These are phyloP conservation scores for Bugula neritina DNA, from an alignment of 2,888 invertebrate species.

Conservation along the genomic window DNA sequence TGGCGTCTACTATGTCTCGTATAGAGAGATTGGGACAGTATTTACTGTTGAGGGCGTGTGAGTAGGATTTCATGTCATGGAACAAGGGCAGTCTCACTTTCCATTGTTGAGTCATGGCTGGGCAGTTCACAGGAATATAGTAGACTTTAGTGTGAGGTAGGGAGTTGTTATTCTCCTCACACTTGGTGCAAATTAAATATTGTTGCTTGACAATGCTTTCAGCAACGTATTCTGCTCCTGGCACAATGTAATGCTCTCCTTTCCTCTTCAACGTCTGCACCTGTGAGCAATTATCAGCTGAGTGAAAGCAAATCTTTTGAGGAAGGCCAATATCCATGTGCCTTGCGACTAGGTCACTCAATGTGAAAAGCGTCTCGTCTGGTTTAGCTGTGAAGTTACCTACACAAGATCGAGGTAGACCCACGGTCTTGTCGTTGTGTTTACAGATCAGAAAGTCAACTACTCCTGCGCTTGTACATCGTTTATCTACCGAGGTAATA, in stretches of 20 bases:
- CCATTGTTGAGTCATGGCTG: not conserved
- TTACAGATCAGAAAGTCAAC: slow-evolving; percentile 26
- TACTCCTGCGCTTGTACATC: slow-evolving; percentile 22
- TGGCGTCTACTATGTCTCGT: slow-evolving; percentile 4
- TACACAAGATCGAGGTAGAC: slow-evolving; percentile 7
- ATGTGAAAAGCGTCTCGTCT: slow-evolving; percentile 19
- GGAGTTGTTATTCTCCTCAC: not conserved
- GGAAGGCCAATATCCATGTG: slow-evolving; percentile 23
- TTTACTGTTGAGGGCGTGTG: not conserved
- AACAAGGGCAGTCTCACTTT: slow-evolving; percentile 19
- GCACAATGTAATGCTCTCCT: not conserved
- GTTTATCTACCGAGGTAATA: slow-evolving; percentile 23
- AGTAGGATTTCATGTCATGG: not conserved
- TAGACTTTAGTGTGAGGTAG: not conserved
- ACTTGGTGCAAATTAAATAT: slow-evolving; percentile 18
- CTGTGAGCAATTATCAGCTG: not conserved
- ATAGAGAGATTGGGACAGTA: slow-evolving; percentile 20
- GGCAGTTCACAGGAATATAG: not conserved
- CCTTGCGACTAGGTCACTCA: slow-evolving; percentile 1
- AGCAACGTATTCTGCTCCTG: slow-evolving; percentile 22
- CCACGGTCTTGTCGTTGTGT: slow-evolving; percentile 23
- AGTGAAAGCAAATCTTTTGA: slow-evolving; percentile 16
- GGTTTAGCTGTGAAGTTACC: slow-evolving; percentile 22
- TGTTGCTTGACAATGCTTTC: slow-evolving; percentile 22
- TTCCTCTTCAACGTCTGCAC: not conserved